Percentiles rank a stretch among this genome's conserved stretches.
Conservation (phyloP, 2,113 vertebrate genomes). For the Menidia beryllina region DNA sequence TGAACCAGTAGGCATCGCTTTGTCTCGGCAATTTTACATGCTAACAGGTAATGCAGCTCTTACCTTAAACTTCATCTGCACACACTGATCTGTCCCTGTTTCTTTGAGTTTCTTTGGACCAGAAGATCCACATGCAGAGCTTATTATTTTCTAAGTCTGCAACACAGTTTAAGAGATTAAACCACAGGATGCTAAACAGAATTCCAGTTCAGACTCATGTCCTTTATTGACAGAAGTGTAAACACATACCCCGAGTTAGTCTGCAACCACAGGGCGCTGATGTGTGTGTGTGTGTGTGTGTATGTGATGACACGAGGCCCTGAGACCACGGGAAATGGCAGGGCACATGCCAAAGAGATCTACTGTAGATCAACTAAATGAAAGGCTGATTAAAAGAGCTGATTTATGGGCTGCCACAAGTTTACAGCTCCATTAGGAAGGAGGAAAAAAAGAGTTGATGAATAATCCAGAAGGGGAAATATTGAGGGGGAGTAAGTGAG, state of each 20-base stretch:
- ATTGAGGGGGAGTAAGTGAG: neutral
- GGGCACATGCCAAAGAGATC: slow-evolving; percentile 51
- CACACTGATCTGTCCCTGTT: slow-evolving; percentile 14
- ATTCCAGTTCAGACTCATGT: slow-evolving; percentile 67
- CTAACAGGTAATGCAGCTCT: neutral
- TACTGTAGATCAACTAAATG: slow-evolving; percentile 58
- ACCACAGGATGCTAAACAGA: slow-evolving; percentile 66
- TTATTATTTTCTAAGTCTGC: slow-evolving; percentile 42
- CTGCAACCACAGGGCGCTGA: slow-evolving; percentile 47
- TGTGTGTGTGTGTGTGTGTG: slow-evolving; percentile 29
- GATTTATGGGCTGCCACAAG: slow-evolving; percentile 66
- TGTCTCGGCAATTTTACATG: slow-evolving; percentile 18
- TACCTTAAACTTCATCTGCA: slow-evolving; percentile 1
- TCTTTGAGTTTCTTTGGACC: slow-evolving; percentile 46
- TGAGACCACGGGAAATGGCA: slow-evolving; percentile 49
- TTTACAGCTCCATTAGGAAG: slow-evolving; percentile 63
- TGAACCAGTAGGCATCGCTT: slow-evolving; percentile 24
- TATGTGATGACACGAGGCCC: slow-evolving; percentile 45
- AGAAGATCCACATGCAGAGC: slow-evolving; percentile 17
- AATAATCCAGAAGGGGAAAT: slow-evolving; percentile 36
- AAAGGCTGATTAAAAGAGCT: slow-evolving; percentile 67
- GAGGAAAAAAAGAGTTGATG: slow-evolving; percentile 56
- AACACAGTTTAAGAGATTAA: slow-evolving; percentile 65
- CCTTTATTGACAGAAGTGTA: slow-evolving; percentile 63
- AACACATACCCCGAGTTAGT: slow-evolving; percentile 65